phyloP scores from a whole-genome alignment of 2,113 vertebrate species.

The Notechis scutatus region DNA sequence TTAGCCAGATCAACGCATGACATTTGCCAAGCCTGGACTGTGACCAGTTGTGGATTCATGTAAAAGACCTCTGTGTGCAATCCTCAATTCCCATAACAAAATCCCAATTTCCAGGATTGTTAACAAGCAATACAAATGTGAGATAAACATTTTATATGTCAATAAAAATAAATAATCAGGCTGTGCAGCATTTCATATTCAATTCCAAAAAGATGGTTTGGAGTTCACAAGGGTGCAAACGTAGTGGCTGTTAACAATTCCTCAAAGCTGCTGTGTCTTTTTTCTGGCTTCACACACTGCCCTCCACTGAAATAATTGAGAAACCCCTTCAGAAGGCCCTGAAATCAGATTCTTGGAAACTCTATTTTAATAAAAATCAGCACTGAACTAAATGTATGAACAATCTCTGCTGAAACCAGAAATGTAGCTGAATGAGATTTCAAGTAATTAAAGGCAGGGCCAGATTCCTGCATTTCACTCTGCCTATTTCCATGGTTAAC shows the following conservation, averaged over 20 bases:
- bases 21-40: neutral
- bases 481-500: neutral
- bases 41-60: neutral
- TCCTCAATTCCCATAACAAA: neutral
- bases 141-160: neutral
- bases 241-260: neutral
- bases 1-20: neutral
- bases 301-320: neutral
- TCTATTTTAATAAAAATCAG: neutral
- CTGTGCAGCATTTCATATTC: neutral
- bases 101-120: neutral
- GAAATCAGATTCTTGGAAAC: neutral
- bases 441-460: neutral
- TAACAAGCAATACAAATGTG: neutral
- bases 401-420: neutral
- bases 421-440: neutral
- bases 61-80: neutral
- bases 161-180: neutral
- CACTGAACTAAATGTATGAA: neutral
- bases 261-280: neutral
- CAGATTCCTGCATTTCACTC: neutral
- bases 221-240: neutral
- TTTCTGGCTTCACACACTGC: neutral
- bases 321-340: neutral
- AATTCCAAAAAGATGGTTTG: neutral